Evolutionary conservation across 2,888 invertebrate genomes (phyloP), one percentile per base, ranked within the genome.

Genomic region (Lobophora halterata): DNA sequence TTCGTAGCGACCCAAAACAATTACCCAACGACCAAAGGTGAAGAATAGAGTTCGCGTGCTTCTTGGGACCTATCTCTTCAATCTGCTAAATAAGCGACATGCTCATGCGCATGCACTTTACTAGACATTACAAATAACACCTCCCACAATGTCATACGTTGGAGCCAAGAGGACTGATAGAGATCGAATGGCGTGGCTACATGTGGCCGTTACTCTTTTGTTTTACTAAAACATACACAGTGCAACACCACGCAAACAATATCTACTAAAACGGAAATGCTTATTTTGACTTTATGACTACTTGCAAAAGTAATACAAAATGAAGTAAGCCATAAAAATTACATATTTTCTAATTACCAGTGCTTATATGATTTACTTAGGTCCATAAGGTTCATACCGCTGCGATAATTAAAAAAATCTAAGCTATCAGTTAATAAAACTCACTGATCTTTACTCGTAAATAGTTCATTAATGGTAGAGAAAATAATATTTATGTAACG

Each of bases 81-180:
- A 76, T 72, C 71, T 62, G 48, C 57, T 57, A 54, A 62, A 71
- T 71, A 71, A 63, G 63, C 59, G 51, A 65, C 65, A 63, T 62
- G 67, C 64, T 62, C 64, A 46, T 47, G 56, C 56, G 60, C 63
- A 60, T 67, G 66, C 62, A 67, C 59, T 66, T 60, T 65, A 55
- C 65, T 65, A 61, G 57, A 71, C 66, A 63, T 72, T 65, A 70
- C 69, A 68, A 73, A 72, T 71, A 60, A 61, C 71, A 68, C 78
- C 78, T 71, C 78, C 75, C 71, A 77, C 71, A 63, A 60, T 55
- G 66, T 53, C 62, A 57, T 56, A 65, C 66, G 63, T 64, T 63
- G 67, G 44, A 62, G 45, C 51, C 52, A 40, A 54, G 44, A 52
- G 40, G 43, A 44, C 51, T 50, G 66, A 72, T 70, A 63, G 47